Base-by-base conservation (phyloP, 2,888 invertebrate species). In the Melieria omissa region DNA sequence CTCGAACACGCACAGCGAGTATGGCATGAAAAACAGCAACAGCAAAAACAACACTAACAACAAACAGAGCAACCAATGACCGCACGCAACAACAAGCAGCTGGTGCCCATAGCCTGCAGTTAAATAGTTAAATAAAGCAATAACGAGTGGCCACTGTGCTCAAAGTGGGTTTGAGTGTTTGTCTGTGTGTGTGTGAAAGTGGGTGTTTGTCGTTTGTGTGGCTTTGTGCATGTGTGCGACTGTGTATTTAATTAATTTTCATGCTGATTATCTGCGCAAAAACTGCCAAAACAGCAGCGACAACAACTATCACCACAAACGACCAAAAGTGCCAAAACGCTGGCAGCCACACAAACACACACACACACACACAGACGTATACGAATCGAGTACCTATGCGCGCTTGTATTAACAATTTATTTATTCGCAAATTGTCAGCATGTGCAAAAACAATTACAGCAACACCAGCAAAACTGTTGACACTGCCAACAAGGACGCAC, bases 241-340 rank as follows among this genome's bases (percentile, higher is more conserved):
- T 63, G n/a, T 49, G 69, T 65, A 68, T 71, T 71, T 73, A 71
- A 73, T 71, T 73, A 72, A 73, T 71, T 69, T 73, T 69, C 62
- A 66, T 74, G 71, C 66, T 71, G 65, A 73, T 68, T 64, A 67
- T 62, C 65, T 65, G 65, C 69, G 55, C 60, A 64, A 67, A 64
- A 61, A 65, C 58, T 16, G 45, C n/a, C 14, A 41, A 7, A 45
- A 45, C 58, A 67, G 57, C 47, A 65, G 12, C 49, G 61, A 60
- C 29, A 65, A 41, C 49, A 67, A 57, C 54, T 12, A 57, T 16
- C 45, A 49, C 65, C n/a, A n/a, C 45, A 65, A 42, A 14, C 42
- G 60, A 42, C 7, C 49, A 67, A 61, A 67, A 60, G 67, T 67
- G 67, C 52, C 67, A 67, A 67, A 61, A 44, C 60, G 52, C 67